Evolutionary conservation across 2,113 vertebrate genomes (phyloP), one percentile per base, ranked within the genome.

Genomic region (Elgaria multicarinata): DNA sequence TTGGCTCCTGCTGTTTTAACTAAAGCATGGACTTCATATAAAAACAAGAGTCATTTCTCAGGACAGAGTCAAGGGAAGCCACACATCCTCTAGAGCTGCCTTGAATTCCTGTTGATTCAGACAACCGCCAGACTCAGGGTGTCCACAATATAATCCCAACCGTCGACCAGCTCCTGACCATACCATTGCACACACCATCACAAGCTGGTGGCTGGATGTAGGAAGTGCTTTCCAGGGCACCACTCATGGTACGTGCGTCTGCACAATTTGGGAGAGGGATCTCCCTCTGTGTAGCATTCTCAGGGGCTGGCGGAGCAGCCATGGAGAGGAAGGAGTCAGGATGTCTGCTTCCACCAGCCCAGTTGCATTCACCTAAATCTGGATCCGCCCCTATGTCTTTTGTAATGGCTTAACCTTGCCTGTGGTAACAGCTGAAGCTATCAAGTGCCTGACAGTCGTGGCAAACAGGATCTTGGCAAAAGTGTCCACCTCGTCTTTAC

Each of bases 11-110:
- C 72, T 86, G 74, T 36, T 81, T 74, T 55, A 39, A 67, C 74
- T 78, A 89, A 89, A 85, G 77, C 67, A 46, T 80, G 6, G 87
- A 81, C 46, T 90, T 87, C 93, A 62, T 50, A 71, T 77, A 87
- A 84, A 93, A 46, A 9, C 50, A 89, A 39, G 66, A 28, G 83
- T 92, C 86, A 2, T 79, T 92, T 89, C 13, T 42, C 69, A 62
- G 78, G 33, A 20, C 87, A 90, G 89, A 84, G 24, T 13, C 39
- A 90, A 81, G 28, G 44, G 87, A 28, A 24, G 58, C 3, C 3
- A 9, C 33, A n/a, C 1, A 36, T 87, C 39, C 50, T 67, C 58
- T 79, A 20, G 66, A 2, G 31, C 4, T 85, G 86, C 90, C 67
- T 36, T 86, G 58, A 92, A 92, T 44, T 44, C 16, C 75, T 85